phyloP scores from a whole-genome alignment of 2,888 invertebrate species.

The Hydropsyche betteni region DNA sequence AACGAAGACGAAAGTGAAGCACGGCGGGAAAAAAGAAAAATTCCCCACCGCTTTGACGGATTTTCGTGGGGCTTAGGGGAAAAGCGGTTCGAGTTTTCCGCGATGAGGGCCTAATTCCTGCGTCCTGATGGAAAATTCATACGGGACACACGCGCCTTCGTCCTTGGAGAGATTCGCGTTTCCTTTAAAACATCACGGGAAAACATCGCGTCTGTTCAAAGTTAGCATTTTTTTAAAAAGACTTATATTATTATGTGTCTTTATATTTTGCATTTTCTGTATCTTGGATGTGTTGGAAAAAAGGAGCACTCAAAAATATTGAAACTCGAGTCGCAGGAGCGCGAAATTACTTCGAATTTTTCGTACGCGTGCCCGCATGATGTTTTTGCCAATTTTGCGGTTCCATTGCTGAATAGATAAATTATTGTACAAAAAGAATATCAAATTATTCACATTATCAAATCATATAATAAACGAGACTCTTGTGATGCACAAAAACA shows the following conservation, averaged over 20 bases:
- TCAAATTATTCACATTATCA: no score
- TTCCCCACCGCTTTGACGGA: conserved; percentile 15
- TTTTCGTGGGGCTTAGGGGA: conserved; percentile 24
- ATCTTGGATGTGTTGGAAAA: neutral
- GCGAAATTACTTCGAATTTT: neutral
- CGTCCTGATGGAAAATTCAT: conserved; percentile 43
- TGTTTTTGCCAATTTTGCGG: no score
- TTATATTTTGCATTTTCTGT: no score
- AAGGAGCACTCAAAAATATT: conserved; percentile 36
- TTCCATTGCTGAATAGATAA: no score
- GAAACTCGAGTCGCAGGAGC: conserved; percentile 4
- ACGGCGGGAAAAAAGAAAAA: conserved; percentile 13
- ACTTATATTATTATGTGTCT: no score
- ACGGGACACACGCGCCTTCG: neutral
- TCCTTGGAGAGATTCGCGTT: conserved; percentile 34
- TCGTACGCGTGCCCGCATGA: neutral
- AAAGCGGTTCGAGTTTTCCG: conserved; percentile 29
- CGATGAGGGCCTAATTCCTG: conserved; percentile 32
- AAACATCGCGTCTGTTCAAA: no score
- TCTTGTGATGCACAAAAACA: no score
- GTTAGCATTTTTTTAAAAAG: no score
- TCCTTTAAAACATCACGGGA: conserved; percentile 27
- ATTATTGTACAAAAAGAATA: no score
- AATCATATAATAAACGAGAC: no score
- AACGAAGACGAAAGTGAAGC: neutral